Evolutionary conservation across 2,888 invertebrate genomes (phyloP).

Genomic region (Apamea epomidion): DNA sequence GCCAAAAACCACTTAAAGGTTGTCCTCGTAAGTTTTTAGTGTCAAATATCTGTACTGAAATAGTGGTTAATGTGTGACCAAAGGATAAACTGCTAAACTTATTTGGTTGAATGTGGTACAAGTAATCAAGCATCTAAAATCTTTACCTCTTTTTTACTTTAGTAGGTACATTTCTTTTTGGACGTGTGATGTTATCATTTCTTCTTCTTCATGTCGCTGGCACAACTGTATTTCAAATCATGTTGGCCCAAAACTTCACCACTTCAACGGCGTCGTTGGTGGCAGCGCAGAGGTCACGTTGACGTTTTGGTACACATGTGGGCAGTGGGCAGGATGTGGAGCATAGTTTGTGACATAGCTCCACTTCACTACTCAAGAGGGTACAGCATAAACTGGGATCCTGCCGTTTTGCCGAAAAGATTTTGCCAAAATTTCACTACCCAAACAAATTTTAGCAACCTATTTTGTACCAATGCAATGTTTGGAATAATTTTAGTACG

Average conservation of each 20-base stretch:
- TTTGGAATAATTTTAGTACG: too few species aligned
- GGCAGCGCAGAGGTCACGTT: neutral
- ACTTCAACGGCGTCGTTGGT: neutral
- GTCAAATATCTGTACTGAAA: slow-evolving; percentile 1
- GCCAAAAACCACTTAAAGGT: slow-evolving; percentile 18
- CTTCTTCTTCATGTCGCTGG: neutral
- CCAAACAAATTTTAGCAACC: too few species aligned
- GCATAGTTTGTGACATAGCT: neutral
- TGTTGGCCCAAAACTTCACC: neutral
- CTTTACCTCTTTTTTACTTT: neutral
- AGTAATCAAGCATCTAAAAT: neutral
- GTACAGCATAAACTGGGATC: neutral
- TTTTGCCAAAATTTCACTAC: too few species aligned
- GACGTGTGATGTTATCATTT: neutral
- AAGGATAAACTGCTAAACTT: neutral
- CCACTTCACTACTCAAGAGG: neutral
- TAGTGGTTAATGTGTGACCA: neutral
- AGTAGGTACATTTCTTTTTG: neutral
- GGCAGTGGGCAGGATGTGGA: neutral
- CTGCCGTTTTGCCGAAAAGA: too few species aligned
- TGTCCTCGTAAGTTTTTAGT: slow-evolving; percentile 13
- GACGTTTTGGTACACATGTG: neutral
- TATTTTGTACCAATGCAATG: too few species aligned
- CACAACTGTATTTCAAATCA: neutral
- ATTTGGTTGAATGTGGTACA: neutral